Conservation (phyloP, 2,888 invertebrate genomes). For the Tenthredo notha region DNA sequence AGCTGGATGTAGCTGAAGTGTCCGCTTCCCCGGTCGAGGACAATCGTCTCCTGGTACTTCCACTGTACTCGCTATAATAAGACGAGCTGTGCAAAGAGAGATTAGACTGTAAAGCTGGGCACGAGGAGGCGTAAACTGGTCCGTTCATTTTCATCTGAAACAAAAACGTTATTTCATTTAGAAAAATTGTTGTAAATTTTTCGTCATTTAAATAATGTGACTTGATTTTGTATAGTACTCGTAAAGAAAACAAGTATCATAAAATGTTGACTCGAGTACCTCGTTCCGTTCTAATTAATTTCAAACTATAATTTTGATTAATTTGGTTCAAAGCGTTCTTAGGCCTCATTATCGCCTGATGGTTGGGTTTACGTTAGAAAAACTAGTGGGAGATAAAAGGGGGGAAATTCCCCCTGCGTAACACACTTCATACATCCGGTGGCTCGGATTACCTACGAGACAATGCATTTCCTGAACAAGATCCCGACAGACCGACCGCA, state of each 20-base stretch:
- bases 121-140: conserved; percentile 71
- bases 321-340: not conserved
- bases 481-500: conserved; percentile 1
- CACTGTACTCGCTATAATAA: conserved; percentile 72
- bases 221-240: not conserved
- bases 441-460: conserved; percentile 39
- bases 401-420: conserved; percentile 23
- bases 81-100: conserved; percentile 72
- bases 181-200: not conserved
- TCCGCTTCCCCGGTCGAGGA: conserved; percentile 83
- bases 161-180: not conserved
- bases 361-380: not conserved
- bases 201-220: not conserved
- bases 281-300: conserved; percentile 32
- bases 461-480: conserved; percentile 49
- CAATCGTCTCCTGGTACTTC: conserved; percentile 78
- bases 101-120: conserved; percentile 71
- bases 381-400: conserved; percentile 2
- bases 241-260: not conserved
- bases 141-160: conserved; percentile 67
- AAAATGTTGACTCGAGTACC: not conserved
- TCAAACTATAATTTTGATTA: conserved; percentile 31
- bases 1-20: conserved; percentile 79
- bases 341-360: conserved; percentile 21
- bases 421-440: conserved; percentile 49